phyloP scores from a whole-genome alignment of 2,797 vertebrate genomes.

The Decapterus maruadsi region DNA sequence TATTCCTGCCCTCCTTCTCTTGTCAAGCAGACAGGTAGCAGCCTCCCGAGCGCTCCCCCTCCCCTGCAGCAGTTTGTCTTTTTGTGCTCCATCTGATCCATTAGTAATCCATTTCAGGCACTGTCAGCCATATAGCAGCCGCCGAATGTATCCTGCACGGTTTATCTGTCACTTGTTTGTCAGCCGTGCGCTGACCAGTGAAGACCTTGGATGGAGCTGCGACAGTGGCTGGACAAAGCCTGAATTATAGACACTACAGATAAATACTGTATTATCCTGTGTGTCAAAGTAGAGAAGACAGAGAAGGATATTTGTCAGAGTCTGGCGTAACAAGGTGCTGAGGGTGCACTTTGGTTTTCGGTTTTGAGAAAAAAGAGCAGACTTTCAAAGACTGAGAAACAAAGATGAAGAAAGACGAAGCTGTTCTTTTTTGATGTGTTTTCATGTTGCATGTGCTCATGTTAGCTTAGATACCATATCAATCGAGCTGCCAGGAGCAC shows the following conservation, averaged over 20 bases:
- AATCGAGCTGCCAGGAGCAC: background rate
- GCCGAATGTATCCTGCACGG: constrained; percentile 42
- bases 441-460: background rate
- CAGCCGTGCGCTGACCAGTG: constrained; percentile 43
- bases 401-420: background rate
- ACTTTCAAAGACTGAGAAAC: background rate
- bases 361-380: background rate
- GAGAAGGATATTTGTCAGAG: background rate
- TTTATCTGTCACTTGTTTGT: constrained; percentile 68
- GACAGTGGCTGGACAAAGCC: constrained; percentile 35
- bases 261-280: constrained; percentile 52
- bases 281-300: constrained; percentile 21
- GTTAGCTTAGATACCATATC: background rate
- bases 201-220: constrained; percentile 39
- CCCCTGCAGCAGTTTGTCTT: constrained; percentile 58
- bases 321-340: constrained; percentile 5
- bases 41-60: constrained; percentile 26
- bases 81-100: constrained; percentile 74
- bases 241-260: constrained; percentile 56
- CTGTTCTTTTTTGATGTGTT: background rate
- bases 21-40: constrained; percentile 52
- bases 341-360: background rate
- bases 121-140: constrained; percentile 58
- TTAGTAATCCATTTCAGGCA: constrained; percentile 75
- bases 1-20: constrained; percentile 34